Conservation (phyloP, 2,888 invertebrate genomes). For the Amphipoea lucens region DNA sequence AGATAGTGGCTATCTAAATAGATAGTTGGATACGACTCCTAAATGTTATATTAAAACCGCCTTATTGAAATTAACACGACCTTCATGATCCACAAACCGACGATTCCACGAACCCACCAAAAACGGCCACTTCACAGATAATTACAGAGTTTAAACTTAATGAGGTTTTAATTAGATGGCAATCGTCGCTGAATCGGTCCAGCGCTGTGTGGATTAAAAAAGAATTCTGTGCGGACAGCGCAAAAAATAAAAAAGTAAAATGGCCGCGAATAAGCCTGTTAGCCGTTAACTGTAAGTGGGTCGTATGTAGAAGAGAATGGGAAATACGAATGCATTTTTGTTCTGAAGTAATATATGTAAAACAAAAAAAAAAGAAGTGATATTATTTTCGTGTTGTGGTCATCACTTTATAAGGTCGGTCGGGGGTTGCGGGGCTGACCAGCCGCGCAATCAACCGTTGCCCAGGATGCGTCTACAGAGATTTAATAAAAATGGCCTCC, state of each 20-base stretch:
- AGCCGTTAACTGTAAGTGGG: slow-evolving; percentile 36
- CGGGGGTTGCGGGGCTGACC: no score
- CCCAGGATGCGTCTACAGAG: neutral
- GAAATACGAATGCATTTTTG: slow-evolving; percentile 36
- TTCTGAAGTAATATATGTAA: neutral
- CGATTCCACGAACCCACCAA: slow-evolving; percentile 2
- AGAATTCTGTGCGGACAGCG: slow-evolving; percentile 52
- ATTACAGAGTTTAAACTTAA: slow-evolving; percentile 59
- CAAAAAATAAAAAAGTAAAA: slow-evolving; percentile 46
- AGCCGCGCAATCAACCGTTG: neutral
- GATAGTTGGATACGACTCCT: neutral
- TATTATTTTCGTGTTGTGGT: neutral
- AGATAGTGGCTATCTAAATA: neutral
- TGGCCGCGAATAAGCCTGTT: slow-evolving; percentile 40
- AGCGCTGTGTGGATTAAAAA: slow-evolving; percentile 57
- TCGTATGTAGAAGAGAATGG: slow-evolving; percentile 21
- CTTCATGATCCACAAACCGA: neutral
- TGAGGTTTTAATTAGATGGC: slow-evolving; percentile 65
- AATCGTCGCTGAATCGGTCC: slow-evolving; percentile 50
- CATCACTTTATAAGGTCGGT: neutral
- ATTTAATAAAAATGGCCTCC: neutral
- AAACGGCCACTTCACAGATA: slow-evolving; percentile 45
- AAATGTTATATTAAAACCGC: neutral
- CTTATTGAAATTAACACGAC: neutral
- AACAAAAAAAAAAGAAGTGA: neutral